Evolutionary conservation across 2,797 vertebrate species (phyloP), one percentile per base, ranked within the genome.

Genomic region (Danionella dracula): DNA sequence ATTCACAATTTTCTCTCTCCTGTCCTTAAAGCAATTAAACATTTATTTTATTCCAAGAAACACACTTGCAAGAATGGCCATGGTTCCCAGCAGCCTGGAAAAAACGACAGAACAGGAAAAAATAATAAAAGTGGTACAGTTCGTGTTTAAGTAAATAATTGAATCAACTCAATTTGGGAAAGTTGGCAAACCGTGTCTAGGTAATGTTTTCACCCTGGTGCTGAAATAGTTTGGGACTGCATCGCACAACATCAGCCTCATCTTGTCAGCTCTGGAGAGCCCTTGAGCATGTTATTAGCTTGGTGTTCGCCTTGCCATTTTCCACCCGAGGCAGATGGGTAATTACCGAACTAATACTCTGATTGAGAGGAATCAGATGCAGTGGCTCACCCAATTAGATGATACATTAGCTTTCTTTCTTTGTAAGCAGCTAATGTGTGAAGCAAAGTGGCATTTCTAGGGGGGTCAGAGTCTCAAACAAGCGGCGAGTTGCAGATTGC

Each of bases 331-430:
- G 96, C 95, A 97, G 94, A 97, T 98, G 95, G 95, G 93, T 97
- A 95, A 95, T 98, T 96, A 97, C 92, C 89, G 87, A 93, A 91
- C 93, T 97, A 97, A 97, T 98, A 96, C 94, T 94, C 93, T 95
- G 94, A 97, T 94, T 97, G 95, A 96, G 93, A 94, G 91, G 94
- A 94, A 94, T 94, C 93, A 94, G 93, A 90, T 90, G 91, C 93
- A 92, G 90, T 93, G 92, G 92, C 93, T 92, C 91, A 90, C 90
- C 92, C 90, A 92, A 92, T 93, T 94, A 93, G 92, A 93, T 93
- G 93, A 93, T 93, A 94, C 92, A 93, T 96, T 94, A 94, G 91
- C 88, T 93, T 92, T 93, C 91, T 91, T 80, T 93, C 91, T 90
- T 91, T 93, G 90, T 93, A 93, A 94, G 93, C 91, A 90, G 90